phyloP scores from a whole-genome alignment of 2,113 vertebrate genomes.

The Scomber japonicus region DNA sequence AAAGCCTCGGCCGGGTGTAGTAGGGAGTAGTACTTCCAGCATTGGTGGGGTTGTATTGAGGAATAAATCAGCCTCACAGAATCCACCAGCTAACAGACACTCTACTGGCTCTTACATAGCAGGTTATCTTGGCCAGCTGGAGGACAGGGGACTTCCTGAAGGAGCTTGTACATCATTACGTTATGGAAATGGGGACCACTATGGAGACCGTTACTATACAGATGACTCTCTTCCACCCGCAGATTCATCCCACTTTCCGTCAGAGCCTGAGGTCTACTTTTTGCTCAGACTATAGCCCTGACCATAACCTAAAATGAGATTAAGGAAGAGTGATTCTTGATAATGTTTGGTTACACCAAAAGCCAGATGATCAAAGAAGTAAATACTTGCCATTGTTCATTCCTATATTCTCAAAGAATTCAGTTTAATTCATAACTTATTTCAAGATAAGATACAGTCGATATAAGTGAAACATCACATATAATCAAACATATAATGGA shows the following conservation, averaged over 20 bases:
- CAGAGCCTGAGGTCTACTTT: constrained; percentile 97
- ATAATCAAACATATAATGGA: constrained; percentile 50
- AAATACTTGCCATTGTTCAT: constrained; percentile 30
- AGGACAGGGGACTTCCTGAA: constrained; percentile 91
- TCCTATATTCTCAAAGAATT: constrained; percentile 16
- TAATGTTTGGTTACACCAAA: constrained; percentile 43
- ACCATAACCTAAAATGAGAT: constrained; percentile 20
- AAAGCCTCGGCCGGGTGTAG: constrained; percentile 77
- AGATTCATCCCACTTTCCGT: constrained; percentile 79
- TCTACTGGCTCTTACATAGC: constrained; percentile 96
- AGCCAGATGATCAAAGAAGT: constrained; percentile 39
- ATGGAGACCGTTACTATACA: constrained; percentile 79
- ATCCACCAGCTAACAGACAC: constrained; percentile 87
- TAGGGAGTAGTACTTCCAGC: constrained; percentile 19
- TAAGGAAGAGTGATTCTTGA: constrained; percentile 11
- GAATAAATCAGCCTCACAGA: constrained; percentile 82
- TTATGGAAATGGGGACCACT: constrained; percentile 80
- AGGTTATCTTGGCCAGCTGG: constrained; percentile 87
- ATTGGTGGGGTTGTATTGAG: constrained; percentile 87
- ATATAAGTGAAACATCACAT: constrained; percentile 49
- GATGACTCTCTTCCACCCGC: constrained; percentile 80
- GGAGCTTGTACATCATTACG: constrained; percentile 87
- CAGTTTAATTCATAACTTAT: constrained; percentile 23
- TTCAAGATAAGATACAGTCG: constrained; percentile 29
- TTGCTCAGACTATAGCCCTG: constrained; percentile 90